Evolutionary conservation across 2,113 vertebrate genomes (phyloP), one percentile per base, ranked within the genome.

Genomic region (Pitta sordida): DNA sequence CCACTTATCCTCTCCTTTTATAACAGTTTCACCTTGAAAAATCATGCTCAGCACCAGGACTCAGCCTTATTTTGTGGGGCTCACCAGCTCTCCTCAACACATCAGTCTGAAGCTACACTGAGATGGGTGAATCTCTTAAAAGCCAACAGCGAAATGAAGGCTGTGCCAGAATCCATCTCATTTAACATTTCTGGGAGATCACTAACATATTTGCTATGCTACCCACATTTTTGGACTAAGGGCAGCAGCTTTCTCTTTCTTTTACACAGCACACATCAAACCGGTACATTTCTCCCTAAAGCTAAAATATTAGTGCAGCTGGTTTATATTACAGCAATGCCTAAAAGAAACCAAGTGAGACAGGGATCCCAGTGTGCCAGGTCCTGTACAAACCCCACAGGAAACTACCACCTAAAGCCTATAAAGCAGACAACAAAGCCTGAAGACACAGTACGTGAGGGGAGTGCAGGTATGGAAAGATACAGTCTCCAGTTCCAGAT

Each of bases 101-200:
- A 13, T 52, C 70, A 71, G 13, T 70, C 63, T 79, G 84, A 53
- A 65, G 73, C 76, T 75, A 36, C 63, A 21, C 17, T 5, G 12
- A 93, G 62, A 62, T 81, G 65, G 36, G 65, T 6, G 11, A 62
- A 53, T 32, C 65, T 73, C 71, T 81, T 55, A 39, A 90, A 96
- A 96, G 41, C 36, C 30, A 74, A 64, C 23, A 58, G 63, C 34
- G 69, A 36, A 2, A 64, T 0, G 0, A 56, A 80, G 70, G 91
- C 83, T 82, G 86, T 44, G 67, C 71, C 44, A 91, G 83, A 94
- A 94, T 36, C 85, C 74, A 85, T 43, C 89, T 96, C 84, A 75
- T 91, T 96, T 86, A 91, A 77, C 78, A 93, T 95, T 94, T 90
- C 93, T 89, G 70, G 64, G 70, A 93, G 65, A 91, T 91, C 84